Evolutionary conservation across 2,113 vertebrate genomes (phyloP).

Genomic region (Melanerpes formicivorus): DNA sequence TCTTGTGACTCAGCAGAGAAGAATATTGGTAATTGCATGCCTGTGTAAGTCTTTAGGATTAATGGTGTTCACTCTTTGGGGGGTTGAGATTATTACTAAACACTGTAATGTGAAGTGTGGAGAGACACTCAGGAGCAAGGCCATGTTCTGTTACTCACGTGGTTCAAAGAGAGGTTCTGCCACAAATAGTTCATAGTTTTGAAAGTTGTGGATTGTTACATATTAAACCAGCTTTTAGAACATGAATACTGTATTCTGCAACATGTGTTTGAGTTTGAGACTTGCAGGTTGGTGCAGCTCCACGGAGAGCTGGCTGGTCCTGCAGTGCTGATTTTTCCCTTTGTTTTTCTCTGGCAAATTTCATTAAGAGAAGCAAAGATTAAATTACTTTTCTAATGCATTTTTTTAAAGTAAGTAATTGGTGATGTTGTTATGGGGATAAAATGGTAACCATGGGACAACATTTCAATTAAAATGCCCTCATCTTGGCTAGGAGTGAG

Average conservation of each 20-base stretch:
- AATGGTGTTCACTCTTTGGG: not conserved
- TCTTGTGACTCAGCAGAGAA: not conserved
- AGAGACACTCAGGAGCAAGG: not conserved
- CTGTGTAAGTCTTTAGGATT: not conserved
- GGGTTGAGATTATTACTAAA: not conserved
- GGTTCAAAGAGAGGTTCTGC: not conserved
- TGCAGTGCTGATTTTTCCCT: not conserved
- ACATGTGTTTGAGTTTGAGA: not conserved
- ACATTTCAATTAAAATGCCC: constrained; percentile 41
- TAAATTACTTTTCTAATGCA: constrained; percentile 60
- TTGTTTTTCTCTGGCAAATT: constrained; percentile 55
- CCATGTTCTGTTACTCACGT: accelerated
- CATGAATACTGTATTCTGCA: not conserved
- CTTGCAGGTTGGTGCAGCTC: not conserved
- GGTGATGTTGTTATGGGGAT: constrained; percentile 59
- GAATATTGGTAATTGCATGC: not conserved
- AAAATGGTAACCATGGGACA: constrained; percentile 42
- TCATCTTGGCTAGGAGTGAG: constrained; percentile 25
- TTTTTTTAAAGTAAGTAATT: constrained; percentile 59
- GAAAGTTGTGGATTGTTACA: not conserved
- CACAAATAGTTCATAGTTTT: not conserved
- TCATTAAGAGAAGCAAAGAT: constrained; percentile 60
- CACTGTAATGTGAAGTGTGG: not conserved
- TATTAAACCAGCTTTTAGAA: not conserved
- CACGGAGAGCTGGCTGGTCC: not conserved